phyloP scores from a whole-genome alignment of 2,888 invertebrate species.

The Bruchidius siliquastri region DNA sequence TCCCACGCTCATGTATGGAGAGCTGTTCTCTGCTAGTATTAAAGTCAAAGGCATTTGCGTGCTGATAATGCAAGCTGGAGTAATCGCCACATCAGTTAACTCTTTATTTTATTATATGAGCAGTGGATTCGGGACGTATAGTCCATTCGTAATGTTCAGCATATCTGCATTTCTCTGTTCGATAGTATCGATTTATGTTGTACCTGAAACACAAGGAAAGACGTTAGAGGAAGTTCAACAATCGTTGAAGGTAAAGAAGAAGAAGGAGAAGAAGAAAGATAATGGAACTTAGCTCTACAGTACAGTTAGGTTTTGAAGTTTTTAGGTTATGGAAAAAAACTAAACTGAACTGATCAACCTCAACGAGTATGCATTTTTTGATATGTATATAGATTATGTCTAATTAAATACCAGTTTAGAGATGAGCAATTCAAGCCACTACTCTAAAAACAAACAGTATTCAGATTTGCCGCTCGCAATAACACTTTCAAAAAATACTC shows the following conservation, averaged over 20 bases:
- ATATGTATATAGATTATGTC: too few species aligned
- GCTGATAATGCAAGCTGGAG: slow-evolving; percentile 29
- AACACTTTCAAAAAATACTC: too few species aligned
- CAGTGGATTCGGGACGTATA: slow-evolving; percentile 31
- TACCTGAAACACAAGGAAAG: slow-evolving; percentile 42
- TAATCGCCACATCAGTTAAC: slow-evolving; percentile 24
- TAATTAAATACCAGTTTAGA: too few species aligned
- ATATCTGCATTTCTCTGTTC: slow-evolving; percentile 27
- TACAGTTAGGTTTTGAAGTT: too few species aligned
- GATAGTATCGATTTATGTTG: slow-evolving; percentile 30
- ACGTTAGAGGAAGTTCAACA: slow-evolving; percentile 43
- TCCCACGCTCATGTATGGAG: slow-evolving; percentile 36
- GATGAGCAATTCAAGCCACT: too few species aligned
- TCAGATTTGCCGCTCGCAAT: too few species aligned
- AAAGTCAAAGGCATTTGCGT: slow-evolving; percentile 34
- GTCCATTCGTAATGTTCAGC: slow-evolving; percentile 36
- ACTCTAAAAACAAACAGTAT: too few species aligned
- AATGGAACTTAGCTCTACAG: too few species aligned
- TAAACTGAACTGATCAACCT: too few species aligned
- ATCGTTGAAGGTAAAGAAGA: slow-evolving; percentile 25
- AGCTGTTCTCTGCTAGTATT: slow-evolving; percentile 37
- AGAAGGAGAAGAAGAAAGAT: too few species aligned
- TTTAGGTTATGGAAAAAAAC: too few species aligned
- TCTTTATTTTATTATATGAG: slow-evolving; percentile 36
- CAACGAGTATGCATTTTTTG: too few species aligned